Evolutionary conservation across 2,113 vertebrate species (phyloP), one percentile per base, ranked within the genome.

Genomic region (Anguilla japonica): DNA sequence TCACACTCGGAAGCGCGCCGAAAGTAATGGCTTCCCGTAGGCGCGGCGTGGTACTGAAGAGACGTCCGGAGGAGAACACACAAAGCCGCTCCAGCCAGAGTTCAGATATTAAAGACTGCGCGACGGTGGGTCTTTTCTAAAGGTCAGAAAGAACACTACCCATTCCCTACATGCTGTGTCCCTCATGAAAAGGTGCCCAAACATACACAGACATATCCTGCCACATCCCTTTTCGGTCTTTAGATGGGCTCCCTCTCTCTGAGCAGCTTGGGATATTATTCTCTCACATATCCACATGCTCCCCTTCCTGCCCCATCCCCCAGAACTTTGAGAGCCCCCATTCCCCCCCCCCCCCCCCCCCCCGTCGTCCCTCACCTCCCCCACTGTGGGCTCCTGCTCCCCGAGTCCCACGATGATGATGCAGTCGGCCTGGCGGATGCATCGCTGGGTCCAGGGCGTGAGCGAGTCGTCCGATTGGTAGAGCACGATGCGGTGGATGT

Each of bases 401-500:
- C 98, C 98, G 88, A 99, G 94, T 1, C 98, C 98, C 29, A 99
- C 97, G 0, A 99, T 97, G 79, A 99, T 91, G 94, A 98, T 97
- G 94, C 97, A 98, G 94, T 99, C 98, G 0, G 98, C 98, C 93
- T 99, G 98, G 0, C 98, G 95, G 90, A 99, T 96, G 90, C 98
- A 99, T 92, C 97, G 97, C 91, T 98, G 98, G 0, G 98, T 98
- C 98, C 98, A 99, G 0, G 98, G 97, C 0, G 98, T 98, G 11
- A 99, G 96, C 3, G 91, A 91, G 88, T 95, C 87, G 91, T 99
- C 97, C 0, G 98, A 97, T 95, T 99, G 98, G 93, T 99, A 99
- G 0, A 99, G 95, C 75, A 99, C 98, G 0, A 99, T 98, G 1
- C 97, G 96, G 91, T 99, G 98, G 86, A 97, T 96, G 85, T 99